Evolutionary conservation across 2,113 vertebrate species (phyloP).

Genomic region (Vulpes lagopus): DNA sequence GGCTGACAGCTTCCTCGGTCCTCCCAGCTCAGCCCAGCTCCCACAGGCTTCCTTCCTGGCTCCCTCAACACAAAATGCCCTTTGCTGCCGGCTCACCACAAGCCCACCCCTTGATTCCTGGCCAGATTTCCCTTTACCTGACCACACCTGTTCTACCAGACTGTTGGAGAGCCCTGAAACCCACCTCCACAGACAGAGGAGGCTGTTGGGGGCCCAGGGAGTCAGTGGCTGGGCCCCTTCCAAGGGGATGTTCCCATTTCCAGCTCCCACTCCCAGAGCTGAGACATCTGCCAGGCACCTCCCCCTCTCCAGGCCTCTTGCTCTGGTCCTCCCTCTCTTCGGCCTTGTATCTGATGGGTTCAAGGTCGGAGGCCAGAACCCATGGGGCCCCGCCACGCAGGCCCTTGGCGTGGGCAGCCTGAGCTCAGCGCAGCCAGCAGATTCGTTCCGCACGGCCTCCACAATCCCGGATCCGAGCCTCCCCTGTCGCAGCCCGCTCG

Average conservation of each 20-base stretch:
- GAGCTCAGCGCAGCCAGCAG: constrained; percentile 20
- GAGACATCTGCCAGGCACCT: not conserved
- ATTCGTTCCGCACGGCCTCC: constrained; percentile 70
- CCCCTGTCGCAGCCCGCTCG: not conserved
- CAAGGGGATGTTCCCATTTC: constrained; percentile 41
- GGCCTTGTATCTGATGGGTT: constrained; percentile 31
- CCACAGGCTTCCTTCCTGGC: not conserved
- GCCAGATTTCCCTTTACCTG: not conserved
- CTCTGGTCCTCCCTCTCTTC: not conserved
- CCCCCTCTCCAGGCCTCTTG: not conserved
- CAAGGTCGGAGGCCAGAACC: constrained; percentile 66
- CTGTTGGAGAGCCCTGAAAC: not conserved
- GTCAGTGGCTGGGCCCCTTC: constrained; percentile 39
- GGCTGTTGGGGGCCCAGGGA: not conserved
- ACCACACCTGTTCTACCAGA: not conserved
- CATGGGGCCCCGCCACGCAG: not conserved
- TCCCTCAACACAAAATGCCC: not conserved
- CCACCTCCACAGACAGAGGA: not conserved
- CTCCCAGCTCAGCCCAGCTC: not conserved
- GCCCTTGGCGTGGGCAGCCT: constrained; percentile 56
- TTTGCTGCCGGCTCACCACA: not conserved
- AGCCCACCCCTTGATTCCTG: not conserved
- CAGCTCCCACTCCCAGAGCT: not conserved
- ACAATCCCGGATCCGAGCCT: not conserved
- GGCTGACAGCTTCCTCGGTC: not conserved